Percentiles rank a stretch among this genome's conserved stretches.
These are phyloP conservation scores for Trididemnum miniatum DNA, from an alignment of 23 tunicate genomes.

Conservation along the genomic window DNA sequence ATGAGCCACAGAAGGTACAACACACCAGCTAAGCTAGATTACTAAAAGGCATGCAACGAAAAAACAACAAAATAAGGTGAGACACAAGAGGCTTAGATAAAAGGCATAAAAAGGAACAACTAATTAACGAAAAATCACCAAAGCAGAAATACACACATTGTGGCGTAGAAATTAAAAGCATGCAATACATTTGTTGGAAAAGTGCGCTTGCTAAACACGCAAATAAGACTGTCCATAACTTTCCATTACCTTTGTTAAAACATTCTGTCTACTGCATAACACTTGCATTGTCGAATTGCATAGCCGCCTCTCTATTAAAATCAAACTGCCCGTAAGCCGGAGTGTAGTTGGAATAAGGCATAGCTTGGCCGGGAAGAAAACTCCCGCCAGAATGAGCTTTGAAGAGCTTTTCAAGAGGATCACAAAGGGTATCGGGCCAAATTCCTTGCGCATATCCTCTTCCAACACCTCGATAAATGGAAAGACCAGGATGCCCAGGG, in stretches of 20 bases:
- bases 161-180: neutral
- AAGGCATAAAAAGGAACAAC: too few relatives aligned
- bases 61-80: neutral
- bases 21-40: too few relatives aligned
- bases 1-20: neutral
- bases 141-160: neutral
- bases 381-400: constrained; percentile 11
- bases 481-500: constrained; percentile 17
- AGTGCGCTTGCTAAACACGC: neutral
- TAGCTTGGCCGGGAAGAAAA: constrained; percentile 1
- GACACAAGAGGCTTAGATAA: too few relatives aligned
- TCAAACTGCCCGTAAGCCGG: constrained; percentile 46
- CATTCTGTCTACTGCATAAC: constrained; percentile 3
- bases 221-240: neutral
- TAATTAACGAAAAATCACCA: neutral
- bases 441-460: neutral
- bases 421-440: constrained; percentile 41
- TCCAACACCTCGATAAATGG: constrained; percentile 38
- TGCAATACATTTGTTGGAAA: neutral
- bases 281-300: constrained; percentile 21
- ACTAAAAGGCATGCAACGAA: neutral
- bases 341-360: neutral
- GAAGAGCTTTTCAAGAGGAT: constrained; percentile 49
- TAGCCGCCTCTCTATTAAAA: constrained; percentile 1
- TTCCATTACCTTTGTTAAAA: neutral